Evolutionary conservation across 2,797 vertebrate genomes (phyloP).

Genomic region (Enteromius fasciolatus): DNA sequence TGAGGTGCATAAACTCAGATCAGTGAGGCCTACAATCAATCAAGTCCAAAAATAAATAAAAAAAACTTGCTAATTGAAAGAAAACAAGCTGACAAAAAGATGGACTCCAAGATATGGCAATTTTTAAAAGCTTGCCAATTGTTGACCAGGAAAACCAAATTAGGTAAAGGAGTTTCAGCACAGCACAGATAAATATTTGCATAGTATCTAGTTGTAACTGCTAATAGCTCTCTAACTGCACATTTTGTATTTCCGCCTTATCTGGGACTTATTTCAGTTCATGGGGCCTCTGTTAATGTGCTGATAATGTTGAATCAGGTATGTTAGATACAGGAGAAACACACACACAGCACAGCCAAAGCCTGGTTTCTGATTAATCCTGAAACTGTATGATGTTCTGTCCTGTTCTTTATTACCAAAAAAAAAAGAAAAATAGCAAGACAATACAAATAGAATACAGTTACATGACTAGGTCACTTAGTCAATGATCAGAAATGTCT

Average conservation of each 20-base stretch:
- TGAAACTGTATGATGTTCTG: background rate
- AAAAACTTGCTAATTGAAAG: background rate
- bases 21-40: background rate
- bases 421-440: conserved; percentile 8
- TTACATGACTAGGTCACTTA: conserved; percentile 10
- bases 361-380: background rate
- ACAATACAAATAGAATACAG: conserved; percentile 15
- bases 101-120: background rate
- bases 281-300: background rate
- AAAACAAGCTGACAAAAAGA: background rate
- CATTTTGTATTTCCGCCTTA: background rate
- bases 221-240: background rate
- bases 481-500: conserved; percentile 19
- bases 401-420: conserved; percentile 8
- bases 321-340: conserved; percentile 2
- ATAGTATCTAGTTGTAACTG: background rate
- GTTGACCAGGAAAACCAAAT: background rate
- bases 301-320: conserved; percentile 32
- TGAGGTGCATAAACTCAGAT: background rate
- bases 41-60: background rate
- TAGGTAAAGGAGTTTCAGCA: background rate
- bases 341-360: background rate
- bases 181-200: background rate
- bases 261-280: background rate
- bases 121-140: background rate